Evolutionary conservation across 1,140 invertebrate species (phyloP).

Genomic region (Fopius arisanus): DNA sequence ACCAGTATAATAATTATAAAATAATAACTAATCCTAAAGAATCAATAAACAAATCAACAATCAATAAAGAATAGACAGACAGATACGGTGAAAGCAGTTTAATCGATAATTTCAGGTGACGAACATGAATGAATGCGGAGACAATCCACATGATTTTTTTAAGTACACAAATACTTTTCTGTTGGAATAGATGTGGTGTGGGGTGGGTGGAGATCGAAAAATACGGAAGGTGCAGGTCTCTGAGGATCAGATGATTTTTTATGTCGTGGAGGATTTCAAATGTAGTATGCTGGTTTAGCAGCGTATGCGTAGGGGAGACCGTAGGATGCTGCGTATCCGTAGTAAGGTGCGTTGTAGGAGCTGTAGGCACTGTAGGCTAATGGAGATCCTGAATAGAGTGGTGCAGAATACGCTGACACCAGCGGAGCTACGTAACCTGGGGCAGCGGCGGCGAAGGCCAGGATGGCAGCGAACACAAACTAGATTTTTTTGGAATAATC

Average conservation of each 20-base stretch:
- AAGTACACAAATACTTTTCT: background rate
- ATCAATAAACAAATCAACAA: background rate
- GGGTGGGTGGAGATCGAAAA: background rate
- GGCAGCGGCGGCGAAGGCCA: slow-evolving; percentile 44
- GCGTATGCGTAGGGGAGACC: slow-evolving; percentile 24
- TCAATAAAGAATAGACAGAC: background rate
- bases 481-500: slow-evolving; percentile 21
- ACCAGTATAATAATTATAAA: too few relatives aligned
- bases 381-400: slow-evolving; percentile 24
- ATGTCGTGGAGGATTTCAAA: background rate
- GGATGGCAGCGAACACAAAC: slow-evolving; percentile 40
- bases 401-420: slow-evolving; percentile 34
- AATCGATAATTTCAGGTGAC: background rate
- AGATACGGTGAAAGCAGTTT: background rate
- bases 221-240: background rate
- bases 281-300: background rate
- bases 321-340: slow-evolving; percentile 17
- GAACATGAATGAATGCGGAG: background rate
- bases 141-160: background rate
- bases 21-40: background rate
- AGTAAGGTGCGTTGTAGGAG: slow-evolving; percentile 21
- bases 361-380: slow-evolving; percentile 38
- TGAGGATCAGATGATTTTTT: background rate
- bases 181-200: background rate
- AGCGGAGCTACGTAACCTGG: slow-evolving; percentile 31